Evolutionary conservation across 2,113 vertebrate species (phyloP), one percentile per base, ranked within the genome.

Genomic region (Aspidoscelis tigris): DNA sequence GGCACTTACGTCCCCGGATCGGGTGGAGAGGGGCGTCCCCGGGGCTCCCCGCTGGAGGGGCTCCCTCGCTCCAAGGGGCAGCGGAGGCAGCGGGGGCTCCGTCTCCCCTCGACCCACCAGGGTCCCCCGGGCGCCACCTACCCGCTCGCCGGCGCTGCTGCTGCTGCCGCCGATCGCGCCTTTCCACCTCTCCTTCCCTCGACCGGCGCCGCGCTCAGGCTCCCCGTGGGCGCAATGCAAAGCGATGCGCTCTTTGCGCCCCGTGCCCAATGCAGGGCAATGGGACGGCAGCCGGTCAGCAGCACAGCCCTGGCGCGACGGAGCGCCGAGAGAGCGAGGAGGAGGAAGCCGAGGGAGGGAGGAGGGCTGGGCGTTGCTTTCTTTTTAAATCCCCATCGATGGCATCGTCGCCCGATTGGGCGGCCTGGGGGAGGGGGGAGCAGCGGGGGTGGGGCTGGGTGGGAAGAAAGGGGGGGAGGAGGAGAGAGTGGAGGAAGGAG

Each of bases 381-480:
- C 44, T 26, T 26, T 39, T 47, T 74, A 26, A 53, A 14, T 26
- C 53, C 50, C 50, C n/a, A 58, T 76, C 75, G 75, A 76, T 39
- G 8, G 24, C 12, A 8, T 58, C 75, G 75, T 8, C 21, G 43
- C 43, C 33, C 44, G 16, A 64, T 24, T 43, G 53, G 33, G 75
- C 71, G 73, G 65, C 84, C 39, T 79, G 79, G 3, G 22, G 26
- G n/a, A 53, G 47, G 33, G 33, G 33, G 33, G 33, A 33, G 33
- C 33, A 33, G 41, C 16, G 39, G 1, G 39, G 77, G 61, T 21
- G 39, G 41, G 77, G 22, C 7, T 18, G 18, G 5, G 44, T 41
- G 22, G 14, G 2, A 2, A 1, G 14, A 33, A 20, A 0, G 26
- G 24, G 4, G n/a, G 61, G 66, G 50, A 6, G 1, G 24, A 20